Base-by-base conservation (phyloP, 2,797 vertebrate species). In the Anguilla anguilla region DNA sequence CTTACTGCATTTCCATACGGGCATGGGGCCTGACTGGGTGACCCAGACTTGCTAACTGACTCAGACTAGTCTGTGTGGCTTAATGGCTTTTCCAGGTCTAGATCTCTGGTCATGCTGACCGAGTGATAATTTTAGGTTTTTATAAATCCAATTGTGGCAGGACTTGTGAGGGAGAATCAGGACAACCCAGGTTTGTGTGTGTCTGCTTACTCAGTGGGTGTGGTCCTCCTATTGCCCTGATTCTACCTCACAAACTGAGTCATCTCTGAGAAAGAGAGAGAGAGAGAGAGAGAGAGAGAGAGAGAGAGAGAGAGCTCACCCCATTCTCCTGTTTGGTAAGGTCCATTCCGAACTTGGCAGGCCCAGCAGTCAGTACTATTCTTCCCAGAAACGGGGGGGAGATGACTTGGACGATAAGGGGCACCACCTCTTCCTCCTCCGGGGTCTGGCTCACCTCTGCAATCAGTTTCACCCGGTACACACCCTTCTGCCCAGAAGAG, bases 261-360 rank as follows among this genome's bases (percentile, higher is more conserved):
- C 35, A 35, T 35, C 35, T 35, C 0, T 35, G 31, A 31, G 31
- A 31, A 31, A 31, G 31, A 0, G n/a, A n/a, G n/a, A n/a, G n/a
- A n/a, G n/a, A n/a, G n/a, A n/a, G n/a, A n/a, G n/a, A n/a, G n/a
- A n/a, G n/a, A n/a, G 35, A 35, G 35, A 35, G 35, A 35, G 35
- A 1, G 28, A 22, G 2, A 17, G 13, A 25, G 17, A 28, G 25
- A 61, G 9, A 64, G 46, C 95, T 93, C 72, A 97, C 96, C 92
- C 95, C 96, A 0, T 97, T 96, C 85, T 97, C 96, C 89, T 96
- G 94, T 91, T 96, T 97, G 86, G 95, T 94, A 39, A 97, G 96
- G 91, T 97, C 97, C 95, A 96, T 93, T 84, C 97, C 97, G 90
- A 97, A 97, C 91, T 96, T 97, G 85, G 96, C 96, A 1, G 97